Conservation (phyloP, 2,113 vertebrate genomes). For the Macroglossus sobrinus region DNA sequence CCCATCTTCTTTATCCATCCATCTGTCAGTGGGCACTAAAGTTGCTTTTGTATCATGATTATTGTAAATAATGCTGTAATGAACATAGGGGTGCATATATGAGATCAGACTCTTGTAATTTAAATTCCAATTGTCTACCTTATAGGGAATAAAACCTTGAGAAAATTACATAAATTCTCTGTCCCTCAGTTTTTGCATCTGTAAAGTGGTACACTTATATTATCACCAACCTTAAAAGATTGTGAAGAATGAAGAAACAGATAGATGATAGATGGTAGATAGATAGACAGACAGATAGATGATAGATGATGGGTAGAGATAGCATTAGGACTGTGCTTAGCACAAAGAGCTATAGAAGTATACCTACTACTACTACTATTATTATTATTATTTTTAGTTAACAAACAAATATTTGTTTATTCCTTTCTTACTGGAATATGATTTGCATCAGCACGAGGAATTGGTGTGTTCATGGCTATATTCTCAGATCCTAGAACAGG, state of each 20-base stretch:
- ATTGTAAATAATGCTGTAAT: not conserved
- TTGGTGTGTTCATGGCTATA: not conserved
- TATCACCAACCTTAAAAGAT: not conserved
- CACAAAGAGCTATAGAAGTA: not conserved
- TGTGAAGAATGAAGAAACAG: not conserved
- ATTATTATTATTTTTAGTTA: not conserved
- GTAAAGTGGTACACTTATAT: not conserved
- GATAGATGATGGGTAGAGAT: not conserved
- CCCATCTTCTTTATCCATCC: not conserved
- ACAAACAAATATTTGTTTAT: not conserved
- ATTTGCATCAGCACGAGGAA: not conserved
- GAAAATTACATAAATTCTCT: not conserved
- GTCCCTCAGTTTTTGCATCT: not conserved
- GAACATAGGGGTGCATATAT: not conserved
- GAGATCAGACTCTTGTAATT: not conserved
- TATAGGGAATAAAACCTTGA: not conserved
- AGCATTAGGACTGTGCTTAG: not conserved
- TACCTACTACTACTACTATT: not conserved
- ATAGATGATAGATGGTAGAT: too few species aligned
- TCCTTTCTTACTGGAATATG: not conserved
- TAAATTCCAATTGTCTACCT: not conserved
- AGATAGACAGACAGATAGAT: not conserved
- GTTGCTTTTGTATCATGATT: not conserved
- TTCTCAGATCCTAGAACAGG: not conserved
- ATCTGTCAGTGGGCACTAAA: not conserved